Evolutionary conservation across 2,888 invertebrate genomes (phyloP).

Genomic region (Ectemnius cavifrons): DNA sequence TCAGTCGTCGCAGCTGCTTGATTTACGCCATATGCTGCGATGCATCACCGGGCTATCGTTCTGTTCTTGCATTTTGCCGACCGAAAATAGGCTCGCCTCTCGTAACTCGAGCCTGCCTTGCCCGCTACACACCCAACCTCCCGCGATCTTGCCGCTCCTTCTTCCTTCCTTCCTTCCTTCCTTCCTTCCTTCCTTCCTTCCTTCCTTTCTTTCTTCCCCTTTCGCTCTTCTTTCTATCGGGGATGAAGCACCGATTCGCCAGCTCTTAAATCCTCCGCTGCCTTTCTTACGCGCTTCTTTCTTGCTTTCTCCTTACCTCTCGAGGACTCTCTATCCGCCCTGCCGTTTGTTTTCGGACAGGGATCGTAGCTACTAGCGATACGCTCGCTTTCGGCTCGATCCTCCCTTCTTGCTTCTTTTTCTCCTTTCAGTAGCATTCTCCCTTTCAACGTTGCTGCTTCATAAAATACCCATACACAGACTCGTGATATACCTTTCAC

Average conservation of each 20-base stretch:
- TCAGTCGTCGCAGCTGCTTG: constrained; percentile 75
- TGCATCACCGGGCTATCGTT: constrained; percentile 70
- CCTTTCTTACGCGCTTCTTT: constrained; percentile 36
- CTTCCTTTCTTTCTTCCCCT: constrained; percentile 3
- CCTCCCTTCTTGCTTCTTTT: constrained; percentile 12
- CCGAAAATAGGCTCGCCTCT: constrained; percentile 70
- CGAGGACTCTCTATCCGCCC: constrained; percentile 20
- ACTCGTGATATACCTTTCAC: background rate
- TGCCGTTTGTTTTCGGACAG: constrained; percentile 51
- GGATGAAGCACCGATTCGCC: constrained; percentile 8
- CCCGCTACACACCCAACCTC: constrained; percentile 24
- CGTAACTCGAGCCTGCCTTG: constrained; percentile 58
- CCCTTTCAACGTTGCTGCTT: background rate
- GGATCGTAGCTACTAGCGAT: constrained; percentile 38
- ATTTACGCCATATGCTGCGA: constrained; percentile 73
- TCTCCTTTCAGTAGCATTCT: background rate
- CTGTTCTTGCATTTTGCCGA: constrained; percentile 66
- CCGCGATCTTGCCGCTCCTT: constrained; percentile 13
- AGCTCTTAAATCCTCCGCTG: constrained; percentile 6
- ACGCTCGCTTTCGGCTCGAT: constrained; percentile 32
- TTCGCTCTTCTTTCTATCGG: background rate
- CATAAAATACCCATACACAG: background rate
- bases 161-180: constrained; percentile 11
- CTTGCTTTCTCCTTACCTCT: background rate
- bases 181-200: constrained; percentile 12